Evolutionary conservation across 2,797 vertebrate genomes (phyloP), one percentile per base, ranked within the genome.

Genomic region (Manis crassicaudata): DNA sequence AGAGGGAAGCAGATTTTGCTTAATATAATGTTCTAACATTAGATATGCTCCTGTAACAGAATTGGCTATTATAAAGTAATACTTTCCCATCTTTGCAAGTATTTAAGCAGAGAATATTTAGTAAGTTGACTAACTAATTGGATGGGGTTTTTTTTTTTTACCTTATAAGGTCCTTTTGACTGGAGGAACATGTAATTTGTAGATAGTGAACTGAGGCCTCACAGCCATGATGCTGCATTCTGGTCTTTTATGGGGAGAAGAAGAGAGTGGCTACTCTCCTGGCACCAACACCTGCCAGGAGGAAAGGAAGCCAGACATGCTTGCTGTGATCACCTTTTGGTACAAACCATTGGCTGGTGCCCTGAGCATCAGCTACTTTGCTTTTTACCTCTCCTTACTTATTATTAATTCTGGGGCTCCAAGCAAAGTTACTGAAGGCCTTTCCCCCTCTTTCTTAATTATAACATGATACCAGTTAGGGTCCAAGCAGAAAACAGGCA

Each of bases 401-500:
- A 7, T 68, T 80, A 94, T 63, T 73, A 89, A 79, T 90, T 73
- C 83, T 73, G 73, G 25, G 29, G 21, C 7, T 9, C 37, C 13
- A 87, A 40, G 65, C 12, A 63, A 83, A 75, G 20, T 85, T 63
- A 83, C 37, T 18, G 43, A 94, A 93, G 58, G 43, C 9, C 27
- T 67, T 90, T 67, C 84, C 32, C 68, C 17, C 10, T 60, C 72
- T 88, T 88, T 63, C 23, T 50, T 93, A 82, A 82, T 85, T 93
- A 70, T 82, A 76, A 82, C 21, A 11, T 76, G 75, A n/a, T 32
- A 32, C 79, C 75, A 93, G 16, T 65, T 58, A 72, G 54, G 12
- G 4, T 75, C 35, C 8, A 67, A 84, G 35, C 29, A 87, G 89
- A 90, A 85, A 92, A 54, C 56, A 52, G 37, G 35, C 3, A 14